Conservation (phyloP, 2,888 invertebrate species). For the Acleris holmiana region DNA sequence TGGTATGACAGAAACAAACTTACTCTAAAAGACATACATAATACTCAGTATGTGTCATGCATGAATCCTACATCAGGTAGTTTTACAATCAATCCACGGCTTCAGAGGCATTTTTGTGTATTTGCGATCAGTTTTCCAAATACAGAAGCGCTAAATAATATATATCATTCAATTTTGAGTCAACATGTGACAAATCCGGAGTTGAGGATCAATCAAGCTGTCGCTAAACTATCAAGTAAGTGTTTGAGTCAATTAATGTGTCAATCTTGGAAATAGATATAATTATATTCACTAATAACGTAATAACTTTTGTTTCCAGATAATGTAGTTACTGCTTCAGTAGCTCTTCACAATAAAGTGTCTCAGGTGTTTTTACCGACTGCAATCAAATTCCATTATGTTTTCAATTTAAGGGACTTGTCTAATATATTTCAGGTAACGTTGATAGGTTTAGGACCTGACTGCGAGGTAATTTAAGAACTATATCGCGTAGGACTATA, state of each 20-base stretch:
- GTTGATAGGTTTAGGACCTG: not conserved
- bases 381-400: slow-evolving; percentile 98
- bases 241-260: slow-evolving; percentile 22
- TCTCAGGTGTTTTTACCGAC: slow-evolving; percentile 96
- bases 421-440: slow-evolving; percentile 96
- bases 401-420: slow-evolving; percentile 97
- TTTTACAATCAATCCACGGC: slow-evolving; percentile 97
- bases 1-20: slow-evolving; percentile 95
- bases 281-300: slow-evolving; percentile 13
- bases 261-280: too few relatives aligned
- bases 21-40: slow-evolving; percentile 96
- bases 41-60: slow-evolving; percentile 98
- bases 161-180: slow-evolving; percentile 94
- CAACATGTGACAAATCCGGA: slow-evolving; percentile 94
- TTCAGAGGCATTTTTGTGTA: slow-evolving; percentile 95
- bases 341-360: slow-evolving; percentile 93
- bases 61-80: slow-evolving; percentile 99
- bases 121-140: slow-evolving; percentile 94
- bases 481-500: not conserved
- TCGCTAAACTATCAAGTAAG: slow-evolving; percentile 87
- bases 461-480: too few relatives aligned
- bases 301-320: slow-evolving; percentile 54
- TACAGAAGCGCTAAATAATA: slow-evolving; percentile 92
- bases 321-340: slow-evolving; percentile 91
- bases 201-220: slow-evolving; percentile 89